phyloP scores from a whole-genome alignment of 2,888 invertebrate species.

The Hedya salicella region DNA sequence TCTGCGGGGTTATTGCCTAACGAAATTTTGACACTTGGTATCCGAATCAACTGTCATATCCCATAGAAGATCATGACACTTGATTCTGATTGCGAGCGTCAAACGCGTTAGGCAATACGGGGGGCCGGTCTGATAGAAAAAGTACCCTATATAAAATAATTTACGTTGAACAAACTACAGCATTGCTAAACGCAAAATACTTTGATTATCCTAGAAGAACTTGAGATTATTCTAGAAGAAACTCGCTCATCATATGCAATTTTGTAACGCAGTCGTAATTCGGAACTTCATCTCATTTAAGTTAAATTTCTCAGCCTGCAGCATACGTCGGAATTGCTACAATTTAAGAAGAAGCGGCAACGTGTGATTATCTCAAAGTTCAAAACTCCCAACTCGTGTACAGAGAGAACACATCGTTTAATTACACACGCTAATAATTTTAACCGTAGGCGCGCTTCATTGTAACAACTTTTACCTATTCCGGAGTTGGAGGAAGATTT shows the following conservation, averaged over 20 bases:
- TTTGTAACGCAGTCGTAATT: slow-evolving; percentile 17
- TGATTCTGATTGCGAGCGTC: too few relatives aligned
- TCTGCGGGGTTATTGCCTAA: too few relatives aligned
- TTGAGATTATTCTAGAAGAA: background rate
- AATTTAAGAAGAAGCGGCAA: slow-evolving; percentile 46
- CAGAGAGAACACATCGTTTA: slow-evolving; percentile 66
- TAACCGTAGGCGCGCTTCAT: slow-evolving; percentile 46
- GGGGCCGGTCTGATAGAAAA: too few relatives aligned
- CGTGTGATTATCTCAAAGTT: slow-evolving; percentile 71
- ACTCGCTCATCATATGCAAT: slow-evolving; percentile 4
- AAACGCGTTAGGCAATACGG: too few relatives aligned
- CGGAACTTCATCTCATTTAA: slow-evolving; percentile 9
- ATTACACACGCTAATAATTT: slow-evolving; percentile 66
- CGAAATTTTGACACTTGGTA: too few relatives aligned
- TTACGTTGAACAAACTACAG: too few relatives aligned
- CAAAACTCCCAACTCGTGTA: slow-evolving; percentile 68
- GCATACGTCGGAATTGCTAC: slow-evolving; percentile 30
- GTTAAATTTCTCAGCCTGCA: slow-evolving; percentile 22
- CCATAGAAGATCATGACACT: too few relatives aligned
- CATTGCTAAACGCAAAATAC: too few relatives aligned
- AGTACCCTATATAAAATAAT: too few relatives aligned
- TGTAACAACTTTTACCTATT: slow-evolving; percentile 42
- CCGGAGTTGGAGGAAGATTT: slow-evolving; percentile 51
- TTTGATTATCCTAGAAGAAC: too few relatives aligned
- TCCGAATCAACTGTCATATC: too few relatives aligned